Conservation (phyloP, 2,113 vertebrate species). For the Megalops atlanticus region DNA sequence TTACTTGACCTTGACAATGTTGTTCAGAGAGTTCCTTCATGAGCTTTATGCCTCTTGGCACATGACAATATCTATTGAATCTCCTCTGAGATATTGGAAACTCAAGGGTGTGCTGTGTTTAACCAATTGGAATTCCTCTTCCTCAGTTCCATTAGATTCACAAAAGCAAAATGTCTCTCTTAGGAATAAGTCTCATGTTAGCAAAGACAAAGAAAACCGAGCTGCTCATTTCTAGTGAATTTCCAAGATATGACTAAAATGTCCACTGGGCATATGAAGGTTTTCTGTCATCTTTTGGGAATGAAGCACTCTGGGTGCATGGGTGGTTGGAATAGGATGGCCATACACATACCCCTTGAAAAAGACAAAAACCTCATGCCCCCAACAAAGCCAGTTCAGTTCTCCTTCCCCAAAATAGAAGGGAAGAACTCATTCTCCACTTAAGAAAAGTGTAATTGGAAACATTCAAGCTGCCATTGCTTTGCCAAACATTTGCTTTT, state of each 20-base stretch:
- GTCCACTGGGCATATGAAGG: too few species aligned
- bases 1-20: neutral
- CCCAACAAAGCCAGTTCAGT: neutral
- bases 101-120: too few species aligned
- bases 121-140: neutral
- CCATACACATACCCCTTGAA: neutral
- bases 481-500: constrained; percentile 31
- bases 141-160: too few species aligned
- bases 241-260: too few species aligned
- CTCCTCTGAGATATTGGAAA: too few species aligned
- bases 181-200: too few species aligned
- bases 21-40: neutral
- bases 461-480: constrained; percentile 3
- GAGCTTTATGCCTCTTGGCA: neutral
- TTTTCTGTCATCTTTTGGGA: too few species aligned
- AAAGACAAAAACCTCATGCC: neutral
- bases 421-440: neutral
- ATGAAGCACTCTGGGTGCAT: neutral
- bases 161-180: too few species aligned
- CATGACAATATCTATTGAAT: too few species aligned
- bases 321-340: neutral
- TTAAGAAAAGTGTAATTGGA: constrained; percentile 11
- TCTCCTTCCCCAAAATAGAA: neutral
- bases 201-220: too few species aligned
- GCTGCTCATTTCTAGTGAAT: too few species aligned